Percentiles rank a stretch among this genome's conserved stretches.
phyloP scores from a whole-genome alignment of 2,888 invertebrate species.

The Pseudolycoriella hygida region DNA sequence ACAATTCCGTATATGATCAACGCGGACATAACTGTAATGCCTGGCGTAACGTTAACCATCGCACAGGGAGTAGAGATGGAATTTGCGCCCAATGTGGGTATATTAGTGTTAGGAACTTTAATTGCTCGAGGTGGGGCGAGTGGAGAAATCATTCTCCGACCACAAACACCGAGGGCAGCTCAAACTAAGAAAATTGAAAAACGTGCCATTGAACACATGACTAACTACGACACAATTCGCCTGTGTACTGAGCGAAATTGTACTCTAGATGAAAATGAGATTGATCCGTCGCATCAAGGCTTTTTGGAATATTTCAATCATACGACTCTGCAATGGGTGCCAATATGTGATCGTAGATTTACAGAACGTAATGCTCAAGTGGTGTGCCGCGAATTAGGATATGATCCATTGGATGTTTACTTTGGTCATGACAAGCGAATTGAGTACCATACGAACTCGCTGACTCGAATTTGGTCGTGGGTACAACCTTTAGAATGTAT shows the following conservation, averaged over 20 bases:
- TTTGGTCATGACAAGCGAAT: constrained; percentile 72
- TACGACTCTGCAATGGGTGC: constrained; percentile 92
- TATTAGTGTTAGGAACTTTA: constrained; percentile 80
- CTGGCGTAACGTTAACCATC: constrained; percentile 70
- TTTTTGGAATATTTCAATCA: constrained; percentile 89
- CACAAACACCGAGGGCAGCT: constrained; percentile 24
- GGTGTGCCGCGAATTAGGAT: constrained; percentile 83
- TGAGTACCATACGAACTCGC: constrained; percentile 75
- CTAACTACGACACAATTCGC: constrained; percentile 45
- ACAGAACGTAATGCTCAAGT: constrained; percentile 95
- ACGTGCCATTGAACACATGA: constrained; percentile 37
- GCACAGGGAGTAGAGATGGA: constrained; percentile 80
- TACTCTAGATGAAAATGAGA: constrained; percentile 34
- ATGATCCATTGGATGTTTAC: constrained; percentile 74
- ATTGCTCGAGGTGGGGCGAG: constrained; percentile 63
- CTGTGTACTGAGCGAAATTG: constrained; percentile 64
- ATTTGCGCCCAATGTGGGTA: constrained; percentile 90
- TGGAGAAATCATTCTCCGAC: constrained; percentile 62
- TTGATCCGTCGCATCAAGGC: constrained; percentile 48
- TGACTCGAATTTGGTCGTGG: constrained; percentile 84
- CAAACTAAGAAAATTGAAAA: constrained; percentile 17
- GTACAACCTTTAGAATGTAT: constrained; percentile 79
- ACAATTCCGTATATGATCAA: constrained; percentile 58
- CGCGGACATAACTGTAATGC: constrained; percentile 94
- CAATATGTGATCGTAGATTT: constrained; percentile 88